Evolutionary conservation across 2,113 vertebrate genomes (phyloP).

Genomic region (Patagioenas fasciata): DNA sequence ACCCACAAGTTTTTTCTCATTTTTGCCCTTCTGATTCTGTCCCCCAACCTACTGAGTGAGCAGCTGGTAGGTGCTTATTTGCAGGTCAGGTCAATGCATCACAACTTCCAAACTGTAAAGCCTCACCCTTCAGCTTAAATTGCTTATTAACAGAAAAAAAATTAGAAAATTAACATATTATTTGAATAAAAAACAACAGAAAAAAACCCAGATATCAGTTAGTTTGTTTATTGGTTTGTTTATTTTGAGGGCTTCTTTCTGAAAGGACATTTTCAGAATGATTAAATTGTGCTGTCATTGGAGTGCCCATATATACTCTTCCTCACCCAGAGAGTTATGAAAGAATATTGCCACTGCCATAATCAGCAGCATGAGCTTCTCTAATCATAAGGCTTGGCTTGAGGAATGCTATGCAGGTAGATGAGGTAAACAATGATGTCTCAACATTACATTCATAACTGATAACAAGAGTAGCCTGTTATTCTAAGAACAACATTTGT

Average conservation of each 20-base stretch:
- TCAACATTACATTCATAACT: conserved; percentile 57
- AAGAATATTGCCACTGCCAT: conserved; percentile 16
- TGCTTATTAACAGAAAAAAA: neutral
- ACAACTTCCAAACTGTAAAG: neutral
- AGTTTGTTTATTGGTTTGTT: neutral
- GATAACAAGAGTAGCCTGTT: conserved; percentile 44
- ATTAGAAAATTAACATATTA: neutral
- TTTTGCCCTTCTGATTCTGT: neutral
- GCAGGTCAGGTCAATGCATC: neutral
- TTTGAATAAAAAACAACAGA: neutral
- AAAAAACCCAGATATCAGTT: neutral
- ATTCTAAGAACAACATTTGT: conserved; percentile 7
- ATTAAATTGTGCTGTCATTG: neutral
- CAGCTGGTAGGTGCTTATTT: neutral
- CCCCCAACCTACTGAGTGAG: neutral
- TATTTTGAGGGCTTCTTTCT: neutral
- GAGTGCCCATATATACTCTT: neutral
- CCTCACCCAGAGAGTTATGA: neutral
- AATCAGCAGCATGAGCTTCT: neutral
- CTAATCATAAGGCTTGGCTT: neutral
- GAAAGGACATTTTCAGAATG: conserved; percentile 11
- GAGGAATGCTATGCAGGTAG: neutral
- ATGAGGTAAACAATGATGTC: conserved; percentile 13
- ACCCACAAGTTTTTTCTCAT: neutral
- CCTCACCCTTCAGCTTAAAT: neutral